Base-by-base conservation (phyloP, 2,888 invertebrate genomes). In the Celastrina argiolus region DNA sequence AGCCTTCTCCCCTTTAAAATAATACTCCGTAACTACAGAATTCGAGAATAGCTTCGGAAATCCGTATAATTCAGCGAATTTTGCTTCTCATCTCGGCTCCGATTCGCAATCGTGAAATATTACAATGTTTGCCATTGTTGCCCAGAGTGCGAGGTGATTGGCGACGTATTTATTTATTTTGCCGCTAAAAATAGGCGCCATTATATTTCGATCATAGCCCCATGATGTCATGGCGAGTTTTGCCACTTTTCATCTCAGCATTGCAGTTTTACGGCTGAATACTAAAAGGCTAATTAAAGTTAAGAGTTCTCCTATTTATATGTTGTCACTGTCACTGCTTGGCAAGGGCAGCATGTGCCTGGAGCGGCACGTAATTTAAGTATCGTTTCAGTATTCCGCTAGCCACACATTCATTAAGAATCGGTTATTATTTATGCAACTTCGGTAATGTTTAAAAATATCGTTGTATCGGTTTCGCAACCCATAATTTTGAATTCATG, bases 151-250 rank as follows among this genome's bases (percentile, higher is more conserved):
- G 12, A 51, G 51, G 22, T 51, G 51, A 51, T 51, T 51, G 51
- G 51, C 51, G 51, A 51, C 22, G 22, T 51, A 26, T 12, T 26
- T 51, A 51, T 51, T 51, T 51, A 51, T 51, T 51, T 51, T 51
- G 22, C 26, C 10, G 22, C 26, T 51, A 51, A 51, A 51, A 51
- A 51, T 51, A 51, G 51, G 14, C 51, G 26, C 26, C 5, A 51
- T 51, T 12, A 51, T 4, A 51, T 22, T 51, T 51, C 51, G 51
- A 22, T 51, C 51, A 10, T 10, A 10, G 51, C 18, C 51, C 51
- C 22, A 22, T 51, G 51, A 51, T 51, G 51, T 51, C 51, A 51
- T 26, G 51, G 22, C 14, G 12, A 51, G 22, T 26, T 51, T 51
- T 1, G 51, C 51, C 22, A 51, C 51, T 26, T 12, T 14, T n/a